These are phyloP conservation scores for Clarias macrocephalus DNA, from an alignment of 2,113 vertebrate genomes.

Conservation along the genomic window DNA sequence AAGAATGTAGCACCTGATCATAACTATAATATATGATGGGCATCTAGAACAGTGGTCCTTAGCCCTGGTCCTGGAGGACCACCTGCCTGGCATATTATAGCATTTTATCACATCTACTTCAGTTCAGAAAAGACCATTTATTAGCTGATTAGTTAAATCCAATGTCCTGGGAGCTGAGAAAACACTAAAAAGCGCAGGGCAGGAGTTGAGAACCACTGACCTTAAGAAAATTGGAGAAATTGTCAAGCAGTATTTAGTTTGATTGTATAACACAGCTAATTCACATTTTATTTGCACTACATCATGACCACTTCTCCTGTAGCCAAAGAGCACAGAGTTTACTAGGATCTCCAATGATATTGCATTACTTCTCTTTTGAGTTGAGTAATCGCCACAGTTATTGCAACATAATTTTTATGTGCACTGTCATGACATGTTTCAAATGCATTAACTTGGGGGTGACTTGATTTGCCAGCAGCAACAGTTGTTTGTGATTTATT, in stretches of 20 bases:
- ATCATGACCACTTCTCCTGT: not conserved
- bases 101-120: too few species aligned
- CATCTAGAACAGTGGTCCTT: too few species aligned
- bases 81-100: too few species aligned
- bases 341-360: not conserved
- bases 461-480: not conserved
- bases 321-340: not conserved
- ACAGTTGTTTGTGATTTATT: not conserved
- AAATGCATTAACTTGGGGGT: not conserved
- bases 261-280: not conserved
- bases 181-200: too few species aligned
- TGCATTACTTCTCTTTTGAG: not conserved
- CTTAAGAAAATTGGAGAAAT: not conserved
- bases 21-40: not conserved
- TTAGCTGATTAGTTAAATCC: too few species aligned
- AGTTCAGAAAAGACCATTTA: too few species aligned
- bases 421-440: not conserved
- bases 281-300: not conserved
- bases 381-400: not conserved
- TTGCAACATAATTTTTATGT: not conserved
- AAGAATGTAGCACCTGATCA: not conserved
- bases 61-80: too few species aligned
- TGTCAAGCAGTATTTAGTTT: not conserved
- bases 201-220: too few species aligned
- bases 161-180: too few species aligned